A percentile compares a stretch with the other conserved stretches of the same genome.
phyloP scores from a whole-genome alignment of 1,140 invertebrate genomes.

The Zaprionus africanus region DNA sequence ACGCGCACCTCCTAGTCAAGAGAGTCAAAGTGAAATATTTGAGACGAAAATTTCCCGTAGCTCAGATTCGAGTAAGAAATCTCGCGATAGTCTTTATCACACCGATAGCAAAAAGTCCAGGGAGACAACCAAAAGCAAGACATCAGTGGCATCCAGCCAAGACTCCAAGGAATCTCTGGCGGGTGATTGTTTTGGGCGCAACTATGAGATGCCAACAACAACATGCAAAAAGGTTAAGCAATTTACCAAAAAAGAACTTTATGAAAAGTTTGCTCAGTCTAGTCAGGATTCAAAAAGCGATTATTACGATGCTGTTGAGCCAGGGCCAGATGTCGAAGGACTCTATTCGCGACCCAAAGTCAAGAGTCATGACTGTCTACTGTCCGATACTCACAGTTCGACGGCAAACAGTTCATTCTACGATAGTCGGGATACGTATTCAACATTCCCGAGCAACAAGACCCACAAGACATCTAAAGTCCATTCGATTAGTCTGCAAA shows the following conservation, averaged over 20 bases:
- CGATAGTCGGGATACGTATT: conserved; percentile 87
- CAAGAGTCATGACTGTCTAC: conserved; percentile 86
- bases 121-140: conserved; percentile 87
- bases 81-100: conserved; percentile 87
- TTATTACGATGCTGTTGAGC: conserved; percentile 86
- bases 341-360: conserved; percentile 75
- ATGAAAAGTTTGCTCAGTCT: conserved; percentile 86
- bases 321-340: conserved; percentile 53
- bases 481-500: conserved; percentile 88
- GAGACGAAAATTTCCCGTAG: conserved; percentile 88
- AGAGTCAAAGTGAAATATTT: conserved; percentile 88
- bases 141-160: conserved; percentile 87
- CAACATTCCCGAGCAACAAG: conserved; percentile 87
- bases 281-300: conserved; percentile 88
- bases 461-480: conserved; percentile 86
- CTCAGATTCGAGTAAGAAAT: conserved; percentile 88
- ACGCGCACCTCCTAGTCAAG: conserved; percentile 88
- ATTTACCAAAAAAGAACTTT: conserved; percentile 77
- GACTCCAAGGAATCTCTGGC: conserved; percentile 86
- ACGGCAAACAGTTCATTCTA: conserved; percentile 87
- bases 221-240: conserved; percentile 81
- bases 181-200: conserved; percentile 76
- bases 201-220: conserved; percentile 84
- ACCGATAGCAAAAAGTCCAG: conserved; percentile 88
- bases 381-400: conserved; percentile 85